phyloP scores from a whole-genome alignment of 2,113 vertebrate genomes.

The Ictalurus punctatus region DNA sequence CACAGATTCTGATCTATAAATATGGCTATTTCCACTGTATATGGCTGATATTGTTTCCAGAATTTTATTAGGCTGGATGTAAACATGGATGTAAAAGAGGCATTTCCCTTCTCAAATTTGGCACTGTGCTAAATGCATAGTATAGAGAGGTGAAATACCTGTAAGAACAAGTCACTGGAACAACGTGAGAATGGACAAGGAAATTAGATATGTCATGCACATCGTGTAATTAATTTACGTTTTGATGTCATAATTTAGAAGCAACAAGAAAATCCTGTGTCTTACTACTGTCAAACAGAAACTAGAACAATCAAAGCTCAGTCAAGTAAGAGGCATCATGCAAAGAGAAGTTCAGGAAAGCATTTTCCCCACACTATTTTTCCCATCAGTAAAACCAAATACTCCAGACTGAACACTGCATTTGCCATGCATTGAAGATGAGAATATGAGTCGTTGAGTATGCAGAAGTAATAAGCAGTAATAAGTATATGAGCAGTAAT shows the following conservation, averaged over 20 bases:
- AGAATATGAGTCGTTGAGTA: no score
- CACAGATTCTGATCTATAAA: not conserved
- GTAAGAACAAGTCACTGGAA: not conserved
- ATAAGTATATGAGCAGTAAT: no score
- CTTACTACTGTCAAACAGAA: not conserved
- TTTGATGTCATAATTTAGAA: not conserved
- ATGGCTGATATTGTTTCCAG: not conserved
- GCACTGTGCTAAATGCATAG: not conserved
- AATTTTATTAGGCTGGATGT: not conserved
- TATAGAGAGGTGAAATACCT: not conserved
- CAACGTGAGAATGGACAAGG: not conserved
- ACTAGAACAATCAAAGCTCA: not conserved
- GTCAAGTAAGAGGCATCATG: not conserved
- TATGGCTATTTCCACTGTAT: not conserved
- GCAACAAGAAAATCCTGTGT: not conserved
- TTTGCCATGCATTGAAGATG: not conserved
- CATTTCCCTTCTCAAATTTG: not conserved
- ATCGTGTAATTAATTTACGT: not conserved
- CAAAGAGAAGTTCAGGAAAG: not conserved
- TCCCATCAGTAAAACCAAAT: not conserved
- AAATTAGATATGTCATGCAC: not conserved
- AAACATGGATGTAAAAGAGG: not conserved
- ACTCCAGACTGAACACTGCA: not conserved
- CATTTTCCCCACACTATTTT: not conserved
- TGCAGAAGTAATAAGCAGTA: no score